Percentiles rank a stretch among this genome's conserved stretches.
phyloP scores from a whole-genome alignment of 64 coral and sea anemone species.

The Pocillopora damicornis region DNA sequence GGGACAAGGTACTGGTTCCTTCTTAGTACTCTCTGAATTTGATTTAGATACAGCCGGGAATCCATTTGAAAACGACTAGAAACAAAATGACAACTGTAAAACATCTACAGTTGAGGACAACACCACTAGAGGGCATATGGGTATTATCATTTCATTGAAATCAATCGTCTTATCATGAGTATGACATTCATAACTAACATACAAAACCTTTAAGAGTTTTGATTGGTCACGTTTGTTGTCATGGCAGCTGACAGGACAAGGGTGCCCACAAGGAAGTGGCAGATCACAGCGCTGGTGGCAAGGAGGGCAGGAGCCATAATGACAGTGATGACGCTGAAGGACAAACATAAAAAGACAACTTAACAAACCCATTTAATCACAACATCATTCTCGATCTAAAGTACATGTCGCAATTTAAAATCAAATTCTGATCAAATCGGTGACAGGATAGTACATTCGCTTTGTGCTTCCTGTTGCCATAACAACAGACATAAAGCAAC shows the following conservation, averaged over 20 bases:
- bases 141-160: no score
- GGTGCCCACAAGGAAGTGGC: slow-evolving; percentile 51
- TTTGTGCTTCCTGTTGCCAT: no score
- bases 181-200: no score
- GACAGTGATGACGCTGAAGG: slow-evolving; percentile 83
- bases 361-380: no score
- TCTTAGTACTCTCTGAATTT: slow-evolving; percentile 1
- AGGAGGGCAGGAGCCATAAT: slow-evolving; percentile 82
- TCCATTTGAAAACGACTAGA: neutral
- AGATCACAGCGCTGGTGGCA: slow-evolving; percentile 69
- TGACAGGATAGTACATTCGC: no score
- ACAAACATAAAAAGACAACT: neutral
- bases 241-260: slow-evolving; percentile 72
- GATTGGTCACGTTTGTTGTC: slow-evolving; percentile 66
- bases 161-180: no score
- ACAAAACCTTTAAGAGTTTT: slow-evolving; percentile 45
- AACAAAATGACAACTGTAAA: neutral
- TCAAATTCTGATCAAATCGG: no score
- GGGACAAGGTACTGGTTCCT: slow-evolving; percentile 59
- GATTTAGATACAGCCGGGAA: neutral
- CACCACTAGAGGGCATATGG: no score
- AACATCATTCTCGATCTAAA: no score
- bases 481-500: no score
- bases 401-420: no score
- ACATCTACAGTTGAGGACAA: no score